Percentiles rank a stretch among this genome's conserved stretches.
Conservation (phyloP, 2,797 vertebrate species). For the Pempheris klunzingeri region DNA sequence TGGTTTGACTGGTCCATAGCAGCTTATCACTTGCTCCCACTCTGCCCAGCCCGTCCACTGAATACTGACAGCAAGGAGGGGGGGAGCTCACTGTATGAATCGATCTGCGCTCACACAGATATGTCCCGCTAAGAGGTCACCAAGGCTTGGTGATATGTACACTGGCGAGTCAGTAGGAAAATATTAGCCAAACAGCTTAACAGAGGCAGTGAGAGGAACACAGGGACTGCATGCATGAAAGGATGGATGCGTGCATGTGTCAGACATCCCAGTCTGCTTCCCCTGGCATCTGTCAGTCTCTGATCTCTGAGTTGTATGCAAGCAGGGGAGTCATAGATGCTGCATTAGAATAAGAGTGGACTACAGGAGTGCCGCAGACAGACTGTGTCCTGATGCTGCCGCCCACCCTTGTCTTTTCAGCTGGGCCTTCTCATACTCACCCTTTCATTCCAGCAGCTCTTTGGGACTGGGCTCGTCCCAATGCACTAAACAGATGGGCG, state of each 20-base stretch:
- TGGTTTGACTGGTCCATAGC: constrained; percentile 63
- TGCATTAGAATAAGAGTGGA: constrained; percentile 78
- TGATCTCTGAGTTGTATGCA: constrained; percentile 82
- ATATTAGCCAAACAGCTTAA: constrained; percentile 81
- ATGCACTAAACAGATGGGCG: constrained; percentile 95
- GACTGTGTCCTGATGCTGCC: constrained; percentile 75
- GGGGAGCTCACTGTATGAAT: constrained; percentile 76
- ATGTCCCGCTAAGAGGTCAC: constrained; percentile 71
- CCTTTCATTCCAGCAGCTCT: constrained; percentile 83
- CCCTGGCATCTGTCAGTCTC: constrained; percentile 75
- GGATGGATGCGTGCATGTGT: constrained; percentile 50
- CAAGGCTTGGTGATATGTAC: constrained; percentile 74
- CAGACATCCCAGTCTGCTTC: constrained; percentile 69
- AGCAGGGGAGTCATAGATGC: constrained; percentile 68
- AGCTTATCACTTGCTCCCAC: constrained; percentile 76
- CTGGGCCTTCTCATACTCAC: constrained; percentile 78
- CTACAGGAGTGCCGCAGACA: constrained; percentile 73
- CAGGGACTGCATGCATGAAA: constrained; percentile 67
- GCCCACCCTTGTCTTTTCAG: constrained; percentile 81
- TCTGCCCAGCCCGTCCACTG: constrained; percentile 42
- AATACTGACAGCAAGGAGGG: constrained; percentile 52
- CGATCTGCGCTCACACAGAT: constrained; percentile 71
- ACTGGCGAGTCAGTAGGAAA: constrained; percentile 78
- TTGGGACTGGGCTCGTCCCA: constrained; percentile 82
- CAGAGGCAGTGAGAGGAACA: constrained; percentile 40